Base-by-base conservation (phyloP, 2,113 vertebrate species). In the Lipophrys pholis region DNA sequence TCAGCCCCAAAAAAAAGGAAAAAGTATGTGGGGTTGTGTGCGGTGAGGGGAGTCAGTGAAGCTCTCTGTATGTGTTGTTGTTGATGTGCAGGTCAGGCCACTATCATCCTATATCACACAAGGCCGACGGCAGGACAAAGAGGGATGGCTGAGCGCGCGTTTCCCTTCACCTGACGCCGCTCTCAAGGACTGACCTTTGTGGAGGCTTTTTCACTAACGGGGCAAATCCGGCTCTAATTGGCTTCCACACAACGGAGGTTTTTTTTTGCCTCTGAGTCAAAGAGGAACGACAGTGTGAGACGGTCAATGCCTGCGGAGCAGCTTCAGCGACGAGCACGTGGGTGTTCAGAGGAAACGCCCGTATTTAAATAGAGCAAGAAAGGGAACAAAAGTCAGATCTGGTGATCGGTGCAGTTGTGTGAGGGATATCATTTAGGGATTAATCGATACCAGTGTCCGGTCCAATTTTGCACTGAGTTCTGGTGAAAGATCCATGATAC, bases 141-240 rank as follows among this genome's bases (percentile, higher is more conserved):
- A 84, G 73, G 73, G 86, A 89, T 82, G 64, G 74, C 76, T 60
- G 51, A 67, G 59, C 11, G 15, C 69, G 74, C 65, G 67, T 81
- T 84, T 78, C 73, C 62, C 71, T 89, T 84, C 60, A 40, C 15
- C 61, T 60, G 57, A 80, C 58, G 64, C 67, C 63, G 73, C 56
- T 82, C 73, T 83, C 82, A 87, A 82, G 83, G 78, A 82, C 76
- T 85, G 83, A 85, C 87, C 83, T 88, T 76, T 77, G 73, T 35
- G 49, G 35, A 58, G 64, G 54, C 66, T 82, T 78, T 74, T 74
- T 63, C 65, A 49, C 50, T 17, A 68, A 50, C 71, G 42, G 63
- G 49, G 66, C 85, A 85, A 60, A 76, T 73, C 80, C 62, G 50
- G 30, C 69, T 76, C 73, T 90, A 91, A 92, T 87, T 90, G 78